Conservation (phyloP, 2,888 invertebrate genomes). For the Noctuana brunneofusca region DNA sequence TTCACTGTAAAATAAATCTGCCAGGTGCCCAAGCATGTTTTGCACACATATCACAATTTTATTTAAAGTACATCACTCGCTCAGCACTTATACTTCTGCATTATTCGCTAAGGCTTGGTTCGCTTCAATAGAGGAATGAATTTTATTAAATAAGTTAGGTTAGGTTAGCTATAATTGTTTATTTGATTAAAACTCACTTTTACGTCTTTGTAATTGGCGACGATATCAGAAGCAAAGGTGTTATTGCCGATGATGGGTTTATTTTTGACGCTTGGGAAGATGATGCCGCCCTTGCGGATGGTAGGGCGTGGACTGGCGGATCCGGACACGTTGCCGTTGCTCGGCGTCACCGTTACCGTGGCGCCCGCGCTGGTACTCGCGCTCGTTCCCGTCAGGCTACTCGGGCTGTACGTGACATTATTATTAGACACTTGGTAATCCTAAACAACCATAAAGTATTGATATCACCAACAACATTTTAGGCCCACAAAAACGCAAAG, state of each 20-base stretch:
- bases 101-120: not conserved
- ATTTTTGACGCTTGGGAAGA: conserved; percentile 95
- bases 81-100: conserved; percentile 6
- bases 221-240: conserved; percentile 90
- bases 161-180: not conserved
- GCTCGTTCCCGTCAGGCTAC: conserved; percentile 60
- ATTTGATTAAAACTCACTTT: conserved; percentile 84
- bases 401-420: conserved; percentile 75
- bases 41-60: not conserved
- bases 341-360: conserved; percentile 62
- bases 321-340: conserved; percentile 56
- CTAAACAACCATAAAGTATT: not conserved
- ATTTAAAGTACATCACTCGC: conserved; percentile 18
- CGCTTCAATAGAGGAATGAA: not conserved
- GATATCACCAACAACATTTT: not conserved
- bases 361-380: conserved; percentile 53
- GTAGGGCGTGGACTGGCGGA: conserved; percentile 70
- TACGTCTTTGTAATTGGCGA: conserved; percentile 90
- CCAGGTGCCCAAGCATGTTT: conserved; percentile 16
- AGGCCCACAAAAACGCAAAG: conserved; percentile 47
- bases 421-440: conserved; percentile 54
- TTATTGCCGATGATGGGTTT: conserved; percentile 93
- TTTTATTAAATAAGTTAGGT: not conserved
- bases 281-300: conserved; percentile 90
- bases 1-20: not conserved